A percentile compares a stretch with the other conserved stretches of the same genome.
phyloP scores from a whole-genome alignment of 2,888 invertebrate species.

The Schrankia costaestrigalis region DNA sequence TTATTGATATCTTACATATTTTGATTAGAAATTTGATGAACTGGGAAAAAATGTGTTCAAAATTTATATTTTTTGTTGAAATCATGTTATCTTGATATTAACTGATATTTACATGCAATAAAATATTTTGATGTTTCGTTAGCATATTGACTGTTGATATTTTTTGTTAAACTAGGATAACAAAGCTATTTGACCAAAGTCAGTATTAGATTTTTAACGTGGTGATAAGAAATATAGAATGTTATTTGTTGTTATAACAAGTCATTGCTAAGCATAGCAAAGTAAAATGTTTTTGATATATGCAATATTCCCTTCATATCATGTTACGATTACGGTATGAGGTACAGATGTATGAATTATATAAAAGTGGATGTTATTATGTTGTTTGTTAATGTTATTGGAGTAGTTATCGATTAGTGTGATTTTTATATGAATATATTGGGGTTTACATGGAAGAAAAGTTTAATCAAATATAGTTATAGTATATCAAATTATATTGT shows the following conservation, averaged over 20 bases:
- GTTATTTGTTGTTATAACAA: conserved; percentile 64
- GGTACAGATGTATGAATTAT: conserved; percentile 62
- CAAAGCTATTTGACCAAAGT: conserved; percentile 81
- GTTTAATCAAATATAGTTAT: conserved; percentile 75
- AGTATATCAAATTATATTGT: conserved; percentile 49
- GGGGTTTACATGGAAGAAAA: conserved; percentile 80
- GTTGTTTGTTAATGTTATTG: conserved; percentile 80
- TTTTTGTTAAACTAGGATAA: conserved; percentile 77
- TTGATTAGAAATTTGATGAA: conserved; percentile 58
- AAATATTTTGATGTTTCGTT: conserved; percentile 63
- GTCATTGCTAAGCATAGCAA: conserved; percentile 64
- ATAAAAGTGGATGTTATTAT: conserved; percentile 62
- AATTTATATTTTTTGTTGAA: conserved; percentile 53
- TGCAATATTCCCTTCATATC: conserved; percentile 72
- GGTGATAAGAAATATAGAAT: conserved; percentile 59
- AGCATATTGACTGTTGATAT: conserved; percentile 78
- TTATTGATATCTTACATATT: conserved; percentile 54
- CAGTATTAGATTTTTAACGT: conserved; percentile 77
- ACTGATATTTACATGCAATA: conserved; percentile 75
- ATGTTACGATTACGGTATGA: conserved; percentile 55
- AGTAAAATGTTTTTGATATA: conserved; percentile 47
- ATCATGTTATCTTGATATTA: conserved; percentile 63
- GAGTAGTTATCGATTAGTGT: conserved; percentile 74
- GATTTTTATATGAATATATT: conserved; percentile 81
- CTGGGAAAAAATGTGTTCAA: conserved; percentile 76